phyloP scores from a whole-genome alignment of 2,888 invertebrate species.

The Penaeus monodon region DNA sequence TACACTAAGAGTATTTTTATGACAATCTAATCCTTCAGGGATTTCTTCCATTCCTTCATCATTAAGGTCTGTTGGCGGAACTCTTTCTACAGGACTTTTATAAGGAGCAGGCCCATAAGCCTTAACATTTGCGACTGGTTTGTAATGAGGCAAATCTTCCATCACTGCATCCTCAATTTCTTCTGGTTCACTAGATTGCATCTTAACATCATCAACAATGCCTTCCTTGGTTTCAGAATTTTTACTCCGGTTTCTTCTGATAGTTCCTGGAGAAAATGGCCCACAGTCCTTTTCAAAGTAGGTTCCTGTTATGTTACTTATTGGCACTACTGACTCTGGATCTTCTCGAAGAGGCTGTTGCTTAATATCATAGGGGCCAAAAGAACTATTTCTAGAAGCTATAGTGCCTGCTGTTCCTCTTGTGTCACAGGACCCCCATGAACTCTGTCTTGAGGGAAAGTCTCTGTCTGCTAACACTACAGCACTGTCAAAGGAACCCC shows the following conservation, averaged over 20 bases:
- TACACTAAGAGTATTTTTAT: slow-evolving; percentile 33
- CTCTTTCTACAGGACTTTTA: slow-evolving; percentile 45
- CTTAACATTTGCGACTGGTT: slow-evolving; percentile 36
- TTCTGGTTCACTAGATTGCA: slow-evolving; percentile 33
- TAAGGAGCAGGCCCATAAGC: slow-evolving; percentile 57
- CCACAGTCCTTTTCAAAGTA: slow-evolving; percentile 56
- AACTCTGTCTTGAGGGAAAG: slow-evolving; percentile 66
- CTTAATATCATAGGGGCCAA: slow-evolving; percentile 62
- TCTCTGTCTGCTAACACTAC: slow-evolving; percentile 76
- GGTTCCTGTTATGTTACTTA: slow-evolving; percentile 46
- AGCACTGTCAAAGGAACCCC: slow-evolving; percentile 84
- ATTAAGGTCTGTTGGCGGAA: slow-evolving; percentile 22
- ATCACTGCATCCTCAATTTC: slow-evolving; percentile 22
- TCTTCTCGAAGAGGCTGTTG: slow-evolving; percentile 48
- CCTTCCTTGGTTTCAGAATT: slow-evolving; percentile 39
- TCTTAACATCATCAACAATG: slow-evolving; percentile 27
- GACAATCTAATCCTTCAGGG: slow-evolving; percentile 27
- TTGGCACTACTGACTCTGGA: slow-evolving; percentile 25
- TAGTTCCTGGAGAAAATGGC: slow-evolving; percentile 55
- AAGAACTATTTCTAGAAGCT: slow-evolving; percentile 62
- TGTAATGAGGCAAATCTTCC: slow-evolving; percentile 36
- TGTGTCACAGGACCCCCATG: slow-evolving; percentile 66
- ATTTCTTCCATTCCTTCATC: slow-evolving; percentile 38
- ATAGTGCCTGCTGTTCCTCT: slow-evolving; percentile 55
- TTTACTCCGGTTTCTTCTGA: slow-evolving; percentile 48